Evolutionary conservation across 2,113 vertebrate genomes (phyloP).

Genomic region (Bombycilla garrulus): DNA sequence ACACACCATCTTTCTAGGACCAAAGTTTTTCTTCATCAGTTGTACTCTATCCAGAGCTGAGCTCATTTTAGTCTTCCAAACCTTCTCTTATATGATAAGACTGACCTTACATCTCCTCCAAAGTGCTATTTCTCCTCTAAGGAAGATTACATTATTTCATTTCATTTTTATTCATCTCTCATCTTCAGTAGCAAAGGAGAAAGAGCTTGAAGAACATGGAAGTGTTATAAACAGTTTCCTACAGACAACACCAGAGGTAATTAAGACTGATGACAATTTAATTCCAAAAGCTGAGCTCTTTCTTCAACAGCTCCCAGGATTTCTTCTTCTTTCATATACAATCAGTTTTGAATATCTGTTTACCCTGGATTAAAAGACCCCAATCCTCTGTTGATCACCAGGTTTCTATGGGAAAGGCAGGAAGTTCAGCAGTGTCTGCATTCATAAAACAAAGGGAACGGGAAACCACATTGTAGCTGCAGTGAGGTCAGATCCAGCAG

Average conservation of each 20-base stretch:
- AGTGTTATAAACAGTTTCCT: neutral
- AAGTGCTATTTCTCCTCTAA: neutral
- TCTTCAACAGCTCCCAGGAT: neutral
- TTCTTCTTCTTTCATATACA: neutral
- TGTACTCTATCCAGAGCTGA: neutral
- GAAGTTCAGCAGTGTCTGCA: neutral
- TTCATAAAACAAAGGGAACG: neutral
- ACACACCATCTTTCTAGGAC: neutral
- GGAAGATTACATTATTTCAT: neutral
- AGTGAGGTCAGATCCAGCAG: neutral
- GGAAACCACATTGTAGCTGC: neutral
- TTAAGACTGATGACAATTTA: neutral
- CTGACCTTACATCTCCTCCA: neutral
- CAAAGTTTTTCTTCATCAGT: neutral
- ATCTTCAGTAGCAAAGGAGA: neutral
- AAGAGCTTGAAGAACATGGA: neutral
- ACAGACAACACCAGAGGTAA: neutral
- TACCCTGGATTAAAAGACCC: accelerated
- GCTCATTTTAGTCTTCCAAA: neutral
- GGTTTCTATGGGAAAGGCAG: neutral
- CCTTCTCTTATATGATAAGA: neutral
- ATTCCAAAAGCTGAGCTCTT: neutral
- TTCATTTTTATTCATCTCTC: neutral
- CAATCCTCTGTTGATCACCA: neutral
- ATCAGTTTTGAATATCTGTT: neutral